Conservation (phyloP, 2,797 vertebrate genomes). For the Toxotes lorentzi region DNA sequence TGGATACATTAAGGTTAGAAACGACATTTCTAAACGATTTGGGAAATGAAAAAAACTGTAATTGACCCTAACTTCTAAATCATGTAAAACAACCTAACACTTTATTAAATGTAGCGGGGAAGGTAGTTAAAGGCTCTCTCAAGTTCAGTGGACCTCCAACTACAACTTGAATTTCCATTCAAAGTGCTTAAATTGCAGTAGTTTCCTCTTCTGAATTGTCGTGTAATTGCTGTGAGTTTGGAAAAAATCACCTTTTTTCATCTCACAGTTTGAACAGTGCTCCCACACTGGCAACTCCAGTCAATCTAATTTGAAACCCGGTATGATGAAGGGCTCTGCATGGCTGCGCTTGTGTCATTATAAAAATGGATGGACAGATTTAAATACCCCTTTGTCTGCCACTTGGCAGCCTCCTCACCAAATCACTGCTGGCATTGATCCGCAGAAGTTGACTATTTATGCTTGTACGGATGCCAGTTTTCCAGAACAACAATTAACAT, state of each 20-base stretch:
- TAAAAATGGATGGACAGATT: conserved; percentile 62
- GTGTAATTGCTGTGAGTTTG: conserved; percentile 36
- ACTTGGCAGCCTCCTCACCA: conserved; percentile 52
- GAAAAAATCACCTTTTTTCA: conserved; percentile 15
- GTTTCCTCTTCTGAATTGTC: conserved; percentile 50
- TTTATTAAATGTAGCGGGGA: conserved; percentile 28
- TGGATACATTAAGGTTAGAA: not conserved
- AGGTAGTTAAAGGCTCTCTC: conserved; percentile 28
- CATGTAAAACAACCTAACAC: conserved; percentile 5
- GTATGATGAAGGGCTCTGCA: conserved; percentile 52
- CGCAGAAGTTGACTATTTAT: conserved; percentile 39
- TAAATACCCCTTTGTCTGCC: conserved; percentile 60
- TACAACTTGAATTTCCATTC: conserved; percentile 43
- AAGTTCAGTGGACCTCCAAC: conserved; percentile 30
- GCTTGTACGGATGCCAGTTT: conserved; percentile 38
- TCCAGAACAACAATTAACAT: conserved; percentile 56
- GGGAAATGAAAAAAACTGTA: conserved; percentile 11
- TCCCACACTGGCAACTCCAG: conserved; percentile 13
- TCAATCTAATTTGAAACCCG: conserved; percentile 55
- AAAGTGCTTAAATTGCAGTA: conserved; percentile 36
- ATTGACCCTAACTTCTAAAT: conserved; percentile 25
- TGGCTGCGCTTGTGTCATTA: conserved; percentile 61
- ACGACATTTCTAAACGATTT: not conserved
- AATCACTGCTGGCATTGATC: conserved; percentile 51
- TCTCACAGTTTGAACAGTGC: conserved; percentile 27